Evolutionary conservation across 2,888 invertebrate genomes (phyloP), one percentile per base, ranked within the genome.

Genomic region (Rugalucina vietnamica): DNA sequence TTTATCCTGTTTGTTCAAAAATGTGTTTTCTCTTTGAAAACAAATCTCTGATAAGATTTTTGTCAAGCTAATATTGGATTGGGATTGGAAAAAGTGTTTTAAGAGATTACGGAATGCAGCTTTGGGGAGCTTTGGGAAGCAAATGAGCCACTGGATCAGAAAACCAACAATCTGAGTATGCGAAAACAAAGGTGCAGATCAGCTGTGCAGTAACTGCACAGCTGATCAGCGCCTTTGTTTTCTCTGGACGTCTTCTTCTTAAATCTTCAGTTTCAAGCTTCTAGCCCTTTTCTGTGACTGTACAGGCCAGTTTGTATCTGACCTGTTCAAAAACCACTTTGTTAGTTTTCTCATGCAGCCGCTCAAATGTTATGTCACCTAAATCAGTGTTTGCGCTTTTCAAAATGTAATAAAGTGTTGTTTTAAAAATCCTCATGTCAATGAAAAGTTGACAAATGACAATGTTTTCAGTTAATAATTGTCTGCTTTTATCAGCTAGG

Each of bases 311-410:
- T n/a, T n/a, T n/a, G n/a, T n/a, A n/a, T n/a, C n/a, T n/a, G n/a
- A n/a, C n/a, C n/a, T n/a, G n/a, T n/a, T n/a, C n/a, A n/a, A n/a
- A n/a, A n/a, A n/a, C n/a, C n/a, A n/a, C n/a, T n/a, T n/a, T n/a
- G n/a, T n/a, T n/a, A n/a, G n/a, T n/a, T 65, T 32, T 34, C 21
- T 34, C 34, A 4, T 5, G 3, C 21, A 65, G 65, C 21, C 27
- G n/a, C n/a, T n/a, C n/a, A n/a, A n/a, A n/a, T n/a, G n/a, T 34
- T 65, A 18, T 65, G 65, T 65, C 65, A 65, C 65, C 34, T 65
- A 65, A 65, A 65, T 65, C 65, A 65, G 24, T 65, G 65, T 65
- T 65, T 65, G 65, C 34, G 32, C 65, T 24, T 65, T 34, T 65
- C 65, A 65, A 65, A 65, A 34, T 1, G 34, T 65, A 65, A 65